Conservation (phyloP, 2,888 invertebrate species). For the Quadroppia sp. region DNA sequence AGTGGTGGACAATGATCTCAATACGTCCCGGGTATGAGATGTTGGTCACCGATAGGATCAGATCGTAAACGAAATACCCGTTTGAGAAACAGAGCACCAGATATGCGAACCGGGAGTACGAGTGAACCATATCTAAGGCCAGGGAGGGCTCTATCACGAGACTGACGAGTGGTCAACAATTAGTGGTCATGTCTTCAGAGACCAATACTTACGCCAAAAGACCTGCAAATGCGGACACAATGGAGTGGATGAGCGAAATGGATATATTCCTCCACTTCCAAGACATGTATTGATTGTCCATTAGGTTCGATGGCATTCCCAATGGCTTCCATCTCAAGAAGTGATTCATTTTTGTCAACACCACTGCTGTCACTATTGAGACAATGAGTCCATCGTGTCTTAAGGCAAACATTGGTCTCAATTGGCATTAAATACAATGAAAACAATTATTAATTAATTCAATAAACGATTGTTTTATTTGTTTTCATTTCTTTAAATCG, state of each 20-base stretch:
- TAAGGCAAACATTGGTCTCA: too few species aligned
- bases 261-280: slow-evolving; percentile 40
- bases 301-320: not conserved
- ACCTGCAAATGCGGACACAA: slow-evolving; percentile 23
- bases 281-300: not conserved
- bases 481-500: too few species aligned
- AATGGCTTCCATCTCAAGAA: not conserved
- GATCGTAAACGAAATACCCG: slow-evolving; percentile 40
- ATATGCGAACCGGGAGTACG: not conserved
- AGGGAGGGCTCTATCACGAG: not conserved
- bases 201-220: slow-evolving; percentile 27
- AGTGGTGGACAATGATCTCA: slow-evolving; percentile 39
- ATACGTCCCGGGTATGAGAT: slow-evolving; percentile 34
- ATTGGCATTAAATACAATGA: too few species aligned
- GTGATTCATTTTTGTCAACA: not conserved
- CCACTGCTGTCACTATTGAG: not conserved
- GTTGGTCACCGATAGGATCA: slow-evolving; percentile 9
- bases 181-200: not conserved
- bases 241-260: slow-evolving; percentile 29
- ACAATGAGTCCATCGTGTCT: not conserved
- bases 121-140: not conserved
- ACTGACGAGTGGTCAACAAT: not conserved
- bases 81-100: slow-evolving; percentile 35
- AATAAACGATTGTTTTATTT: too few species aligned
- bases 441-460: too few species aligned